Base-by-base conservation (phyloP, 2,888 invertebrate species). In the Microchrysa polita region DNA sequence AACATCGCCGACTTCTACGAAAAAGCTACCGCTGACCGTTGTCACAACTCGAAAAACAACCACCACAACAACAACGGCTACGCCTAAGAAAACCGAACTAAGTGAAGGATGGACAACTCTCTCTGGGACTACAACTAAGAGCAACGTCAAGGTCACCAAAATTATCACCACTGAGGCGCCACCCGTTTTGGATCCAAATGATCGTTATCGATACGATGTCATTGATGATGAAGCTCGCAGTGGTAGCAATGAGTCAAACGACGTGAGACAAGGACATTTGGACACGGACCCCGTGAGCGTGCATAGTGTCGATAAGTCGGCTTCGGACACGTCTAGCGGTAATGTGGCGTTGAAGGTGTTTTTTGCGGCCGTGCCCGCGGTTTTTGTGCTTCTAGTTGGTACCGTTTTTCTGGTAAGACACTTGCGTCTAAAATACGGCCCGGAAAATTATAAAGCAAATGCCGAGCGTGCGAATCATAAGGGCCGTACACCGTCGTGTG, bases 361-460 rank as follows among this genome's bases (percentile, higher is more conserved):
- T 20, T 14, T 69, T 5, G 5, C 22, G 4, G 55, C 69, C 2
- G 7, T 69, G 20, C n/a, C 40, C 5, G 18, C 18, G 20, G 40
- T 69, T 10, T 1, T 1, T 14, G 12, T 23, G 18, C 10, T 60
- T 4, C 16, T 72, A 1, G n/a, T 9, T 18, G 23, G 7, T 1
- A 20, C 57, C 5, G 18, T 18, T 48, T 44, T 74, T 7, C 10
- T 23, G 1, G 1, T 74, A 14, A 27, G 10, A 16, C 72, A 72
- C 40, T 76, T 74, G 48, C 67, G 73, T 14, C 40, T 40, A 23
- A 65, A 61, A 27, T 76, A 57, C 23, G 72, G 67, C 2, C 71
- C 72, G 2, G 60, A 73, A 52, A 76, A 67, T 52, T 76, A 76
- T 63, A 76, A 74, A 57, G 74, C 65, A 27, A 74, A 76, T 67